Evolutionary conservation across 2,888 invertebrate genomes (phyloP).

Genomic region (Tetheella fluctuosa): DNA sequence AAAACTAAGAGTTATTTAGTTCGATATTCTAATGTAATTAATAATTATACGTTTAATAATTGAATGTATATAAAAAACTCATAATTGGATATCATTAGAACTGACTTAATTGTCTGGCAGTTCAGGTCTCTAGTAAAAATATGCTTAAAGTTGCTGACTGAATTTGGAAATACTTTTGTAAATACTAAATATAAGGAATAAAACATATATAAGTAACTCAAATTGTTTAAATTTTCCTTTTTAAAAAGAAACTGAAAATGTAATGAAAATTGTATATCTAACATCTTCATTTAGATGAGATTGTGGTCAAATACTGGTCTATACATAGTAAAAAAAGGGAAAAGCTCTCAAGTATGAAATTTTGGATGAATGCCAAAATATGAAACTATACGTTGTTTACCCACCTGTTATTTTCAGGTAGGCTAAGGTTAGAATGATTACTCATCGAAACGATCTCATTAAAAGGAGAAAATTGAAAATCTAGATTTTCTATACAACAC

Average conservation of each 20-base stretch:
- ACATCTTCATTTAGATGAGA: not conserved
- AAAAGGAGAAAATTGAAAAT: too few relatives aligned
- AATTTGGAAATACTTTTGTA: constrained; percentile 10
- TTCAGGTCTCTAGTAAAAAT: not conserved
- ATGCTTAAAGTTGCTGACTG: constrained; percentile 12
- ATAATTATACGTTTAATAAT: not conserved
- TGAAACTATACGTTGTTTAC: constrained; percentile 47
- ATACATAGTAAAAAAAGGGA: too few relatives aligned
- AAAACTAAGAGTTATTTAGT: constrained; percentile 27
- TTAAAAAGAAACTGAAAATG: not conserved
- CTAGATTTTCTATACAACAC: not conserved
- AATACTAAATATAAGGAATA: constrained; percentile 15
- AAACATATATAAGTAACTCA: not conserved
- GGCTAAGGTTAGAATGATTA: constrained; percentile 48
- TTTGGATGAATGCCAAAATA: constrained; percentile 55
- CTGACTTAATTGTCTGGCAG: not conserved
- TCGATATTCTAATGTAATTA: constrained; percentile 15
- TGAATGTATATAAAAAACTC: not conserved
- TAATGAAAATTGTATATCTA: too few relatives aligned
- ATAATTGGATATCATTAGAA: not conserved
- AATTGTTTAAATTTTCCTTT: not conserved
- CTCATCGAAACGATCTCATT: constrained; percentile 28
- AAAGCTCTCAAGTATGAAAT: constrained; percentile 19
- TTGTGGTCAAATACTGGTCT: too few relatives aligned
- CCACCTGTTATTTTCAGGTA: constrained; percentile 68